phyloP scores from a whole-genome alignment of 2,797 vertebrate genomes.

The Gymnothorax javanicus region DNA sequence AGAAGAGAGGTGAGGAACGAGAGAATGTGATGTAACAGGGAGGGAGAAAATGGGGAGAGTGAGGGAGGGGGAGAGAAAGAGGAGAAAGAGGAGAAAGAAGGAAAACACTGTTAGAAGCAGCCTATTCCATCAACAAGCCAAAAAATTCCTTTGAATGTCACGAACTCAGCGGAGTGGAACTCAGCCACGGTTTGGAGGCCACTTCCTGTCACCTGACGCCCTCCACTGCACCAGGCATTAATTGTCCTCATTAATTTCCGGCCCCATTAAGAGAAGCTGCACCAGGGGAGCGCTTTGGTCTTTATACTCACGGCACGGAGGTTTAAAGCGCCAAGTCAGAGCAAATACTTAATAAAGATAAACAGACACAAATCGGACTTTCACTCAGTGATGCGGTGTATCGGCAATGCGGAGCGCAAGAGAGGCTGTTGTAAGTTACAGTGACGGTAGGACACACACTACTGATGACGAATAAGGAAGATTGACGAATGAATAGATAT shows the following conservation, averaged over 20 bases:
- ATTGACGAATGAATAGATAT: too few species aligned
- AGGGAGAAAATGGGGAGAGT: not conserved
- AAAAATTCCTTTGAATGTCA: not conserved
- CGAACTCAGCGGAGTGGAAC: not conserved
- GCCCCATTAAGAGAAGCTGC: conserved; percentile 34
- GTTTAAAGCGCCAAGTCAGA: conserved; percentile 16
- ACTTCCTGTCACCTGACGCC: conserved; percentile 26
- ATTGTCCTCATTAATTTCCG: conserved; percentile 31
- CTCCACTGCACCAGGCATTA: conserved; percentile 16
- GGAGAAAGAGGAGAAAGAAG: not conserved
- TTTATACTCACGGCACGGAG: conserved; percentile 18
- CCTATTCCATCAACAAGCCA: not conserved
- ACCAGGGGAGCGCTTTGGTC: conserved; percentile 19
- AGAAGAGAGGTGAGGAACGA: not conserved
- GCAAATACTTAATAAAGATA: conserved; percentile 1
- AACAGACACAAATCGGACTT: not conserved
- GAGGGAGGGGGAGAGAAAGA: not conserved
- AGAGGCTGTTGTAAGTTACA: not conserved
- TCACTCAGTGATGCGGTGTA: not conserved
- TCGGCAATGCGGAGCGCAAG: not conserved
- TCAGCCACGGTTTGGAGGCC: not conserved
- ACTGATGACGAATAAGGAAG: too few species aligned
- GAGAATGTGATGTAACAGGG: not conserved
- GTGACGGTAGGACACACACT: not conserved
- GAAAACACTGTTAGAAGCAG: not conserved